Evolutionary conservation across 2,797 vertebrate genomes (phyloP).

Genomic region (Cryptoblepharus egeriae): DNA sequence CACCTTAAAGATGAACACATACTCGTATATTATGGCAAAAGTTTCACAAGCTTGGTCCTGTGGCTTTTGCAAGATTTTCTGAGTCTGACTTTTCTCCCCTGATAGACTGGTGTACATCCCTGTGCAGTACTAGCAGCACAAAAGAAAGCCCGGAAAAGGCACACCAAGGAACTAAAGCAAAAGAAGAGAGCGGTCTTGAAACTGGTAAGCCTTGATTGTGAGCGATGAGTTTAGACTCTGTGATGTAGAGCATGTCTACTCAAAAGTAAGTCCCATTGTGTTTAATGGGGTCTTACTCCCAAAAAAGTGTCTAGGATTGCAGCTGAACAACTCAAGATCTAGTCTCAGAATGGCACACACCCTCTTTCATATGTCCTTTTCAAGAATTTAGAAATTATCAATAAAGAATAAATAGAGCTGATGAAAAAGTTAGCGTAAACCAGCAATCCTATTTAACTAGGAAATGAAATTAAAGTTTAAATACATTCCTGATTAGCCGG

Average conservation of each 20-base stretch:
- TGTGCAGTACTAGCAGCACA: conserved; percentile 76
- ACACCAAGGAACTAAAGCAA: conserved; percentile 73
- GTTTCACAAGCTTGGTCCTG: background rate
- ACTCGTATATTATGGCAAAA: background rate
- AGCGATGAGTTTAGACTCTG: background rate
- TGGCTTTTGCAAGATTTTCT: conserved; percentile 14
- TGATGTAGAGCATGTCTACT: too few relatives aligned
- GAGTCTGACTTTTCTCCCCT: conserved; percentile 31
- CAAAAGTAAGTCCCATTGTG: too few relatives aligned
- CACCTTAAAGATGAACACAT: background rate
- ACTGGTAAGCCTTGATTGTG: conserved; percentile 73
- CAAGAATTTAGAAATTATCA: background rate
- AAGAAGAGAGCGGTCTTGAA: conserved; percentile 75
- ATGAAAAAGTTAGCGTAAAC: background rate
- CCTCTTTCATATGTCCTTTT: background rate
- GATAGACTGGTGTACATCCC: conserved; percentile 90
- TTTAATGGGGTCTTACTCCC: too few relatives aligned
- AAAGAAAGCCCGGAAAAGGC: conserved; percentile 79
- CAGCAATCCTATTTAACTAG: background rate
- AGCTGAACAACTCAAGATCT: background rate
- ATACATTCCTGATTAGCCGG: background rate
- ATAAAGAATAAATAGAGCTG: background rate
- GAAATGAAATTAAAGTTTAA: background rate
- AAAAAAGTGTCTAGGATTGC: too few relatives aligned
- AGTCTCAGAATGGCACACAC: background rate